phyloP scores from a whole-genome alignment of 2,113 vertebrate species.

The Paradisaea rubra region DNA sequence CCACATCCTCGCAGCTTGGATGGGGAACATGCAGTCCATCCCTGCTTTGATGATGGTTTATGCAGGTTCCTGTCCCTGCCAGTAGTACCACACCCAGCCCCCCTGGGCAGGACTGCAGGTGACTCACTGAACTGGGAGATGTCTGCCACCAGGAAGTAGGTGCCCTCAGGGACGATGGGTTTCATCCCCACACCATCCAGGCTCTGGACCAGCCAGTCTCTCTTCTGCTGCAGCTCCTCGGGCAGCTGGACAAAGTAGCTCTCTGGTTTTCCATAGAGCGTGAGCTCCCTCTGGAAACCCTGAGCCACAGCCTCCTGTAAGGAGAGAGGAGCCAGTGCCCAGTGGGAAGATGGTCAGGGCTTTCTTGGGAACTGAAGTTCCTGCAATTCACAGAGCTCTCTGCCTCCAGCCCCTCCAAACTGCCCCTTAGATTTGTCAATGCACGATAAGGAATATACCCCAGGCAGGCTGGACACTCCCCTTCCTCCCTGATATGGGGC shows the following conservation, averaged over 20 bases:
- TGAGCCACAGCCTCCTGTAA: slow-evolving; percentile 83
- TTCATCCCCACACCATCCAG: slow-evolving; percentile 78
- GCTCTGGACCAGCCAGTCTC: slow-evolving; percentile 75
- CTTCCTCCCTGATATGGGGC: not conserved
- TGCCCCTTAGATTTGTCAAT: not conserved
- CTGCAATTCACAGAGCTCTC: not conserved
- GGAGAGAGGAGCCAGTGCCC: not conserved
- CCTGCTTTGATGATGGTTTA: not conserved
- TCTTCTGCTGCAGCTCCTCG: slow-evolving; percentile 68
- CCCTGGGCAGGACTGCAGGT: not conserved
- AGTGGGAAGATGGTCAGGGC: not conserved
- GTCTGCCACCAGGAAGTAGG: slow-evolving; percentile 88
- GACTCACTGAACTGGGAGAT: slow-evolving; percentile 86
- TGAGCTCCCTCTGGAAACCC: slow-evolving; percentile 80
- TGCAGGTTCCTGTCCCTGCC: not conserved
- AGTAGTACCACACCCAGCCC: not conserved
- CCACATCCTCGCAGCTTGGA: not conserved
- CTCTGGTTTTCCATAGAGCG: slow-evolving; percentile 71
- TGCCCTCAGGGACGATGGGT: slow-evolving; percentile 83
- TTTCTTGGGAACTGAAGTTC: not conserved
- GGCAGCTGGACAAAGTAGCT: slow-evolving; percentile 88
- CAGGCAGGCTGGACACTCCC: not conserved
- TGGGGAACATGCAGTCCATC: not conserved
- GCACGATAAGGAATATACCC: not conserved
- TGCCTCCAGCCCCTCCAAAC: not conserved